These are phyloP conservation scores for Spilosoma lubricipeda DNA, from an alignment of 2,888 invertebrate genomes.

Conservation along the genomic window DNA sequence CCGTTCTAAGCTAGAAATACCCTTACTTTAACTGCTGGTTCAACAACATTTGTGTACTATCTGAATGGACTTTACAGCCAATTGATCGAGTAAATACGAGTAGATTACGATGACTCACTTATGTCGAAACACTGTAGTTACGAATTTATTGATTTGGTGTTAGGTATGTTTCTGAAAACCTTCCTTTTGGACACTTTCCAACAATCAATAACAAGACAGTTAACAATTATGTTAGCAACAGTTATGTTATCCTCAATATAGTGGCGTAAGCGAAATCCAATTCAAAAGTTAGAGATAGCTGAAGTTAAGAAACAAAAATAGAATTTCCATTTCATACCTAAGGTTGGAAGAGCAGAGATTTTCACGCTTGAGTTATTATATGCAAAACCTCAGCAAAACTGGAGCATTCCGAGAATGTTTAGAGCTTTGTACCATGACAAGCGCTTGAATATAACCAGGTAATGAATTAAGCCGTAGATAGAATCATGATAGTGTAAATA, in stretches of 20 bases:
- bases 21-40: constrained; percentile 48
- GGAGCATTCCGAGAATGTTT: constrained; percentile 57
- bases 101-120: constrained; percentile 27
- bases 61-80: constrained; percentile 60
- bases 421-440: constrained; percentile 52
- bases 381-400: constrained; percentile 60
- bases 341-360: constrained; percentile 58
- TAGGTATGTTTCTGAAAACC: not conserved
- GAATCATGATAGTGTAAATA: constrained; percentile 32
- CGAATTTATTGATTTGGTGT: constrained; percentile 16
- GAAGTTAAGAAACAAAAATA: constrained; percentile 58
- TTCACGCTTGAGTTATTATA: constrained; percentile 65
- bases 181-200: not conserved
- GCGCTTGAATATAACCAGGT: constrained; percentile 47
- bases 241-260: constrained; percentile 27
- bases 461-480: constrained; percentile 51
- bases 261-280: constrained; percentile 50
- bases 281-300: constrained; percentile 49
- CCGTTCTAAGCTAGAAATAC: constrained; percentile 55
- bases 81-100: constrained; percentile 53
- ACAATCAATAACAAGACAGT: constrained; percentile 41
- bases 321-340: constrained; percentile 58
- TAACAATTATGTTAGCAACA: too few relatives aligned
- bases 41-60: constrained; percentile 62
- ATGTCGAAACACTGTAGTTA: constrained; percentile 21